Conservation (phyloP, 2,113 vertebrate genomes). For the Lethenteron reissneri region DNA sequence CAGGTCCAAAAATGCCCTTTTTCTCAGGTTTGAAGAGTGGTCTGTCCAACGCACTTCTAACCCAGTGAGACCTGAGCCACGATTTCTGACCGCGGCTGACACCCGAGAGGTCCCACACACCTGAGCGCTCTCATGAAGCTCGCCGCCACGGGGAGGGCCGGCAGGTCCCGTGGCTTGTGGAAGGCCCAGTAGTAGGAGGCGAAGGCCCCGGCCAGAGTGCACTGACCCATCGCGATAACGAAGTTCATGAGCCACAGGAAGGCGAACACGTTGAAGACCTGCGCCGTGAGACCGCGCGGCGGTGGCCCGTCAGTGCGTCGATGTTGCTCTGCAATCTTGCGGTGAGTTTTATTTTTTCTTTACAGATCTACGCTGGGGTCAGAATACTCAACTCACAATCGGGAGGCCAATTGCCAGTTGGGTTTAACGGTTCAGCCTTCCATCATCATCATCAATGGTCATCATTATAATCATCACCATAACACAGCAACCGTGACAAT, state of each 20-base stretch:
- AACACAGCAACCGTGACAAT: too few species aligned
- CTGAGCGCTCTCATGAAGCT: too few species aligned
- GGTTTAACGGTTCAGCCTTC: too few species aligned
- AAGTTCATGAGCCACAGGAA: slow-evolving; percentile 92
- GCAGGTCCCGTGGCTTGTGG: slow-evolving; percentile 62
- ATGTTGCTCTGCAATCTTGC: background rate
- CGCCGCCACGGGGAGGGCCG: slow-evolving; percentile 33
- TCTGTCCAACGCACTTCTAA: too few species aligned
- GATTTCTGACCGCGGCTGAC: too few species aligned
- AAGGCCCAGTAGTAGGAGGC: slow-evolving; percentile 85
- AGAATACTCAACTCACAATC: slow-evolving; percentile 38
- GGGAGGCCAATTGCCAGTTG: slow-evolving; percentile 40
- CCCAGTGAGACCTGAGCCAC: too few species aligned
- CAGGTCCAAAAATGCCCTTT: too few species aligned
- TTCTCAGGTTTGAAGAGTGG: too few species aligned
- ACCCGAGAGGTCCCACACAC: too few species aligned
- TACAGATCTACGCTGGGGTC: background rate
- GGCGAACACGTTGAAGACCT: slow-evolving; percentile 57
- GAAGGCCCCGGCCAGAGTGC: slow-evolving; percentile 75
- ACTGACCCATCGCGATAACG: slow-evolving; percentile 63
- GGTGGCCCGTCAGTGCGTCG: background rate
- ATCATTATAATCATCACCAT: too few species aligned
- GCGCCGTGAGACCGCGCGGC: slow-evolving; percentile 25
- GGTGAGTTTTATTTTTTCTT: too few species aligned
- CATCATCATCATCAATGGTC: too few species aligned